Evolutionary conservation across 2,113 vertebrate species (phyloP), one percentile per base, ranked within the genome.

Genomic region (Cyprinodon tularosa): DNA sequence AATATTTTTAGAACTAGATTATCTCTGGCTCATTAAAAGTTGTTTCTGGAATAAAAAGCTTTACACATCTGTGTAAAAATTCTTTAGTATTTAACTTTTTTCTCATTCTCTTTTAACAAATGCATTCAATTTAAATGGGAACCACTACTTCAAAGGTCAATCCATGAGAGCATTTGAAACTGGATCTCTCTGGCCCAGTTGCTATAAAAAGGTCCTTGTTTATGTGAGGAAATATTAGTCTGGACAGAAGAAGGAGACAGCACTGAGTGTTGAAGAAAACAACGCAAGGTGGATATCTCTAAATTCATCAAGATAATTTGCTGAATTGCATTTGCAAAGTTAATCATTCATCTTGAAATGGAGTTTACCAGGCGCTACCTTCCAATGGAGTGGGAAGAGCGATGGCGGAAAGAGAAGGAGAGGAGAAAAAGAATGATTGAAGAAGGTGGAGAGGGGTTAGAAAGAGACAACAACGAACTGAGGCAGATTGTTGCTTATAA

Each of bases 321-420:
- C 7, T n/a, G 7, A 11, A 17, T 71, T 2, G 13, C 1, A 7
- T 5, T 37, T 17, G 12, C 22, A 37, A 29, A 40, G 66, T 3
- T 50, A 67, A 66, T 74, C 40, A 47, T 13, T 11, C 17, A n/a
- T 47, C 10, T 44, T 22, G 22, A 45, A 14, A 94, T 94, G 94
- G 93, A 91, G 75, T 81, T 91, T 9, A 81, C 81, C 9, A 78
- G 74, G 8, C 68, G 0, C 2, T 61, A 83, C 62, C 68, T 93
- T 37, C 91, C 91, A 39, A 62, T 78, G 79, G 93, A 91, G 80
- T 95, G 93, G 93, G 92, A 94, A 74, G 93, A 93, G 44, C 80
- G 72, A 29, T 94, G 94, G 94, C 89, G 89, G 70, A 84, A 45
- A 75, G 94, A 95, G 36, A 95, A 94, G 42, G 94, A 93, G 53